Conservation (phyloP, 2,888 invertebrate species). For the Eudemis profundana region DNA sequence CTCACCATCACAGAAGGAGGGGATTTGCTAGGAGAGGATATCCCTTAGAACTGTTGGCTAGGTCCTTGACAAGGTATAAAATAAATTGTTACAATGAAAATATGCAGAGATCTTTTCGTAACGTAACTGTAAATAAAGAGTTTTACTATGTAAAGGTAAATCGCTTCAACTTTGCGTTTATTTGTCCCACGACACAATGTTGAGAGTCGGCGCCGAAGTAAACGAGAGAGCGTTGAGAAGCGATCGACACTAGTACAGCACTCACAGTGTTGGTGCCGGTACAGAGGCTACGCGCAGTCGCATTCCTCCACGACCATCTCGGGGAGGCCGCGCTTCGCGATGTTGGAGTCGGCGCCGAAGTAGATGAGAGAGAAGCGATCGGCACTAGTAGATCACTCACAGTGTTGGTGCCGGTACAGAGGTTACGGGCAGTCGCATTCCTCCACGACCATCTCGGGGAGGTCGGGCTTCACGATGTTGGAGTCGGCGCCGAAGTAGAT, state of each 20-base stretch:
- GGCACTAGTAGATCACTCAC: background rate
- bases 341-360: conserved; percentile 94
- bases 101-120: too few species aligned
- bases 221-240: conserved; percentile 79
- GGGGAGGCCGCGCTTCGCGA: conserved; percentile 96
- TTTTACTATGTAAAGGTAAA: too few species aligned
- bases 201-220: conserved; percentile 96
- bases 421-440: conserved; percentile 96
- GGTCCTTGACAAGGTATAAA: too few species aligned
- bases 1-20: too few species aligned
- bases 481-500: conserved; percentile 96
- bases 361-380: conserved; percentile 84
- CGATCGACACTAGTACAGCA: background rate
- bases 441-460: conserved; percentile 98
- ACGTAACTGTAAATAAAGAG: too few species aligned
- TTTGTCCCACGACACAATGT: too few species aligned
- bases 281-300: conserved; percentile 91
- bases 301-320: conserved; percentile 99
- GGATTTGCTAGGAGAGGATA: too few species aligned
- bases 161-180: too few species aligned
- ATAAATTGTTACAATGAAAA: too few species aligned
- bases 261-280: conserved; percentile 35
- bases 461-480: conserved; percentile 96
- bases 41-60: too few species aligned
- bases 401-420: conserved; percentile 42